Evolutionary conservation across 2,797 vertebrate genomes (phyloP).

Genomic region (Acanthiza pusilla): DNA sequence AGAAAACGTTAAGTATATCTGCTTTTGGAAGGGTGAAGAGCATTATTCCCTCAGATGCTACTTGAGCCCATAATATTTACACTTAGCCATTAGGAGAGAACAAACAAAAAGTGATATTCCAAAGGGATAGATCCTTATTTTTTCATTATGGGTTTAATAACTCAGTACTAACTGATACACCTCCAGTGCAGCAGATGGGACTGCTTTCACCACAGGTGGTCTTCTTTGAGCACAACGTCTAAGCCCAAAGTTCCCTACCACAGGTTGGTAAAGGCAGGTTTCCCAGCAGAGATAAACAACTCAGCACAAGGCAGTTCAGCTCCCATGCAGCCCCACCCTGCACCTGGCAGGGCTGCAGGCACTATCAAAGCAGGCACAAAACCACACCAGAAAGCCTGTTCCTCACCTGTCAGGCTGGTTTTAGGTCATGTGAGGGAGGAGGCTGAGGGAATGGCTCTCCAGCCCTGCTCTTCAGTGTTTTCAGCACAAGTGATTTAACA

Average conservation of each 20-base stretch:
- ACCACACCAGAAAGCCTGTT: constrained; percentile 64
- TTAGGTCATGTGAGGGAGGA: background rate
- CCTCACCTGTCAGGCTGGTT: constrained; percentile 53
- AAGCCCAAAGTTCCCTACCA: background rate
- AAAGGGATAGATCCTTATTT: background rate
- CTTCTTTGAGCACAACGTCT: background rate
- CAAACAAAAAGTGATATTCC: background rate
- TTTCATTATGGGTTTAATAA: background rate
- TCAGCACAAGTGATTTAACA: background rate
- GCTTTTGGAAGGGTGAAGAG: background rate
- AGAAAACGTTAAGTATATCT: background rate
- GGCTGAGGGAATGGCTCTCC: background rate
- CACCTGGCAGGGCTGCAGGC: constrained; percentile 37
- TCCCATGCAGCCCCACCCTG: constrained; percentile 52
- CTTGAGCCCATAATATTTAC: background rate
- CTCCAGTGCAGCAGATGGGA: background rate
- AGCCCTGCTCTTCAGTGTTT: background rate
- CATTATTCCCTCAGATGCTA: background rate
- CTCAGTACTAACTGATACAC: background rate
- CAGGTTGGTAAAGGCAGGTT: background rate
- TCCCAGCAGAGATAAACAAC: constrained; percentile 31
- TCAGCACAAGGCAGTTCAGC: background rate
- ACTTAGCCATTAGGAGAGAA: background rate
- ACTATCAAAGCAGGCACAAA: constrained; percentile 22
- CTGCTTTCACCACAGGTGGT: background rate